Evolutionary conservation across 2,888 invertebrate genomes (phyloP).

Genomic region (Xiphydria camelus): DNA sequence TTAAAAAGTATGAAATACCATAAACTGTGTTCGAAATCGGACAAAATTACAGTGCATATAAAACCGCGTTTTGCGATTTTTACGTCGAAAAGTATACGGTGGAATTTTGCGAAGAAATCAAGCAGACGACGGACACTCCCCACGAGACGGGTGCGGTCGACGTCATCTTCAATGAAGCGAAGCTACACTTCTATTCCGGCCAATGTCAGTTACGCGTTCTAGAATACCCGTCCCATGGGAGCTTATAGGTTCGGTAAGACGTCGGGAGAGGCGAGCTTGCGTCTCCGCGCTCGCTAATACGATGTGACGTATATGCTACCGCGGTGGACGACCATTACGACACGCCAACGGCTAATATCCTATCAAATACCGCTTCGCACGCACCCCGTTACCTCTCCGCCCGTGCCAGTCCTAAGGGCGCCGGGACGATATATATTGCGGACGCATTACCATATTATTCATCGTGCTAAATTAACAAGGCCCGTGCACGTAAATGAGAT

Average conservation of each 20-base stretch:
- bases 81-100: background rate
- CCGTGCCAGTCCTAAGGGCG: no score
- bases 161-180: constrained; percentile 51
- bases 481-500: background rate
- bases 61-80: background rate
- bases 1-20: no score
- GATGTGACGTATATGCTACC: constrained; percentile 34
- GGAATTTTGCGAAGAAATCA: constrained; percentile 26
- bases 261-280: constrained; percentile 26
- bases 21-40: no score
- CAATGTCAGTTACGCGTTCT: constrained; percentile 50
- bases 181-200: constrained; percentile 38
- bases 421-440: no score
- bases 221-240: constrained; percentile 49
- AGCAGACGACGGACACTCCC: constrained; percentile 32
- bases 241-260: constrained; percentile 31
- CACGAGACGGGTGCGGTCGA: constrained; percentile 25
- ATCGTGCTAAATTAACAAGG: background rate
- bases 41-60: no score
- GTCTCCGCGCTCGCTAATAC: constrained; percentile 32
- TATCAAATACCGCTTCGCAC: constrained; percentile 30
- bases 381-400: background rate
- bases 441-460: constrained; percentile 1
- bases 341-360: constrained; percentile 25
- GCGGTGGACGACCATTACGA: constrained; percentile 20